Percentiles rank a stretch among this genome's conserved stretches.
phyloP scores from a whole-genome alignment of 1,140 invertebrate species.

The Drosophila grimshawi region DNA sequence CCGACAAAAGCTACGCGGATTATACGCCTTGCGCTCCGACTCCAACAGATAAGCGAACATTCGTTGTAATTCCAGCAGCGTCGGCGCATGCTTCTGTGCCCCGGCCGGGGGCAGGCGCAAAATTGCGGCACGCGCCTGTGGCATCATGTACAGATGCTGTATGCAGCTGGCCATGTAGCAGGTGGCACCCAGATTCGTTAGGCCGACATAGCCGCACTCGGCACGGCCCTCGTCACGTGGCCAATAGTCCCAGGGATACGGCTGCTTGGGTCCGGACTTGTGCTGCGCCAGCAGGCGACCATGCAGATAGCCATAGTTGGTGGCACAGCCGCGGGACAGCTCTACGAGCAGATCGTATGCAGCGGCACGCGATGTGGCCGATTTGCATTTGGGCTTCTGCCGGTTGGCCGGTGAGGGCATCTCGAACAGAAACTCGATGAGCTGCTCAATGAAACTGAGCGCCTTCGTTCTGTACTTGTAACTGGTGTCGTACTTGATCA shows the following conservation, averaged over 20 bases:
- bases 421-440: conserved; percentile 95
- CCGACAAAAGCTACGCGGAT: conserved; percentile 97
- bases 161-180: conserved; percentile 99
- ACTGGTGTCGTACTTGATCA: conserved; percentile 94
- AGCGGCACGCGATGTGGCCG: conserved; percentile 92
- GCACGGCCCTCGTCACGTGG: conserved; percentile 96
- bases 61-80: conserved; percentile 93
- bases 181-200: conserved; percentile 97
- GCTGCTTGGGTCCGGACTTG: conserved; percentile 91
- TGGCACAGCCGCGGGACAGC: conserved; percentile 91
- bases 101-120: conserved; percentile 87
- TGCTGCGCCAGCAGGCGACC: conserved; percentile 93
- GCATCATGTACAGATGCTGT: conserved; percentile 99
- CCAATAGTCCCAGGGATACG: conserved; percentile 99
- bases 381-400: conserved; percentile 96
- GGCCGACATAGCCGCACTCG: conserved; percentile 96
- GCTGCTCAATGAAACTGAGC: conserved; percentile 89
- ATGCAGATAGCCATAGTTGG: conserved; percentile 94
- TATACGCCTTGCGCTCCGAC: conserved; percentile 97
- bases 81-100: conserved; percentile 91
- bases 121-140: conserved; percentile 93
- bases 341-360: conserved; percentile 96
- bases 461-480: conserved; percentile 93
- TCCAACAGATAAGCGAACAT: conserved; percentile 98
- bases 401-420: conserved; percentile 93